Evolutionary conservation across 2,888 invertebrate genomes (phyloP), one percentile per base, ranked within the genome.

Genomic region (Pherbina coryleti): DNA sequence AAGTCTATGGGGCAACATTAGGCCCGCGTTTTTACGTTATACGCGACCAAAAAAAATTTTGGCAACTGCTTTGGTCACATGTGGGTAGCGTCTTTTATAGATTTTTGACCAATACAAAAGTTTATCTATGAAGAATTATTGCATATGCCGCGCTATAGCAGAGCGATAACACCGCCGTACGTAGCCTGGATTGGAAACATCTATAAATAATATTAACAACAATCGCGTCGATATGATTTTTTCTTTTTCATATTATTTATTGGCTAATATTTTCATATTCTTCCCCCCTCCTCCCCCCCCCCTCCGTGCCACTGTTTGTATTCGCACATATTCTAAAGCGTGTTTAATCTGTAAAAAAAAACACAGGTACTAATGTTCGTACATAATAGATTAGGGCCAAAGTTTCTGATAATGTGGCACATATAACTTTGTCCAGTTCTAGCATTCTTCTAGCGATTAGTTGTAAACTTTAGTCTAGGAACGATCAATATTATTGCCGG

Each of bases 11-110:
- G 83, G 81, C 83, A 83, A 67, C 88, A 89, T 88, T 78, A 80
- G 82, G 82, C 82, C 86, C 83, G 75, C 79, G 70, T 71, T 78
- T 44, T 78, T 73, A 78, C 81, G 82, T n/a, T 76, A 55, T 81
- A 81, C 82, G 81, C 84, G 87, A 84, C 81, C 83, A 81, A 84
- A 82, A 82, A 81, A 81, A 82, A 57, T 78, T 84, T 85, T 83
- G 83, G 78, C 81, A 84, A 87, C 87, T 87, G 84, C 82, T 82
- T 85, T 82, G 78, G 77, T 77, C 75, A 75, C 67, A 22, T 28
- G 57, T 53, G 57, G 11, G 60, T 78, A 76, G 60, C 81, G 78
- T 55, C 84, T 87, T 87, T 85, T 87, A 87, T 87, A 86, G 86
- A 85, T 81, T 87, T 44, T 79, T 34, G 55, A 66, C 49, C 62